Evolutionary conservation across 2,888 invertebrate species (phyloP).

Genomic region (Prionchulus punctatus): DNA sequence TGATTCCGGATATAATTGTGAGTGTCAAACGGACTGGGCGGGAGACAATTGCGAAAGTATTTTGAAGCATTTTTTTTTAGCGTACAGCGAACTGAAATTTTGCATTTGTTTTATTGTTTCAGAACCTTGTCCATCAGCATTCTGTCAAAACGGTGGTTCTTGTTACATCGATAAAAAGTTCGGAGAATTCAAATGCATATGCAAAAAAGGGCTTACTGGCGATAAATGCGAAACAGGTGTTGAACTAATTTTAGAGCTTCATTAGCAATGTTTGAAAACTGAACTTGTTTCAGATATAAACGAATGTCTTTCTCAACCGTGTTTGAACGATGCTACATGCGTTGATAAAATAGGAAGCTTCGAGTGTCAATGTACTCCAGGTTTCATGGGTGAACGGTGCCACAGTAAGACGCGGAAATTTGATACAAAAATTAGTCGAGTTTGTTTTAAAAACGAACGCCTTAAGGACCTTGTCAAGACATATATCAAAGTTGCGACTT

Average conservation of each 20-base stretch:
- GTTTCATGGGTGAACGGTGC: slow-evolving; percentile 31
- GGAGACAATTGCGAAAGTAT: slow-evolving; percentile 7
- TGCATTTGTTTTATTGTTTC: too few species aligned
- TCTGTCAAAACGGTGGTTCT: slow-evolving; percentile 8
- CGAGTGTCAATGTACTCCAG: slow-evolving; percentile 23
- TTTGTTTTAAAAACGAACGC: neutral
- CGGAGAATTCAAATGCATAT: neutral
- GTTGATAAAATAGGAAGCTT: slow-evolving; percentile 1
- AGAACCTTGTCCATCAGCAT: slow-evolving; percentile 9
- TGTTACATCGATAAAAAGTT: neutral
- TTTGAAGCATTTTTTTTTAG: too few species aligned
- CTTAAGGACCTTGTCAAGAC: slow-evolving; percentile 29
- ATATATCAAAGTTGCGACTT: slow-evolving; percentile 29
- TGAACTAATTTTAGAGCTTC: too few species aligned
- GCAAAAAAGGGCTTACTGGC: slow-evolving; percentile 6
- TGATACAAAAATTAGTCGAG: too few species aligned
- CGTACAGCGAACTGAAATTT: too few species aligned
- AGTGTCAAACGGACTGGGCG: slow-evolving; percentile 6
- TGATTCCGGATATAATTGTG: neutral
- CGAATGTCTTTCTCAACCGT: slow-evolving; percentile 6
- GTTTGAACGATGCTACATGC: slow-evolving; percentile 6
- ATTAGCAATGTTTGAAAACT: too few species aligned
- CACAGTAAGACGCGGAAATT: slow-evolving; percentile 20
- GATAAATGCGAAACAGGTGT: slow-evolving; percentile 3
- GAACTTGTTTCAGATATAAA: slow-evolving; percentile 1